These are phyloP conservation scores for Trachelus stipa DNA, from an alignment of 2,888 invertebrate species.

Conservation along the genomic window DNA sequence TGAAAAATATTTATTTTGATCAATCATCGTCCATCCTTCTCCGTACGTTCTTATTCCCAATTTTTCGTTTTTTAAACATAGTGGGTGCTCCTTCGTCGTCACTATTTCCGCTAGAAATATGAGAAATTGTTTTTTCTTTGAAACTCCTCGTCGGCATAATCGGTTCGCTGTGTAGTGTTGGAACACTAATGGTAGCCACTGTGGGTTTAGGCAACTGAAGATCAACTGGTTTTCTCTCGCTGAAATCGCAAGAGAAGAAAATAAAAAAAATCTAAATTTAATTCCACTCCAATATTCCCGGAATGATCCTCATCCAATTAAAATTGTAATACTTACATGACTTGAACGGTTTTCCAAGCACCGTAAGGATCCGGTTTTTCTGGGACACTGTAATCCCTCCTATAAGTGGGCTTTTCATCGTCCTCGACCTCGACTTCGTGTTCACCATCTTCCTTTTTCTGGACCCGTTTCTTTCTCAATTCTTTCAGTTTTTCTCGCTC, in stretches of 20 bases:
- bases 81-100: constrained; percentile 58
- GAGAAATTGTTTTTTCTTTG: constrained; percentile 73
- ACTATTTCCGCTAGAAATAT: constrained; percentile 69
- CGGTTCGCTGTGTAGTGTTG: constrained; percentile 66
- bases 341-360: constrained; percentile 78
- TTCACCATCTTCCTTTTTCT: constrained; percentile 61
- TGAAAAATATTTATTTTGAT: constrained; percentile 21
- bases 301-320: neutral
- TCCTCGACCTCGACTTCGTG: constrained; percentile 41
- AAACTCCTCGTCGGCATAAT: constrained; percentile 70
- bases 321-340: constrained; percentile 67
- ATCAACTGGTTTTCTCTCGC: constrained; percentile 72
- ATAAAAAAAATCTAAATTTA: neutral
- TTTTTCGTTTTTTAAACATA: constrained; percentile 79
- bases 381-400: constrained; percentile 72
- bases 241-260: constrained; percentile 49
- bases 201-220: constrained; percentile 77
- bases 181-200: constrained; percentile 51
- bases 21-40: constrained; percentile 75
- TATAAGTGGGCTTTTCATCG: constrained; percentile 57
- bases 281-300: neutral
- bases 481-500: constrained; percentile 55
- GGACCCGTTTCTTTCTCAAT: constrained; percentile 68
- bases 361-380: constrained; percentile 78
- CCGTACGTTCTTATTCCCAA: constrained; percentile 74